Conservation (phyloP, 2,797 vertebrate genomes). For the Hybognathus amarus region DNA sequence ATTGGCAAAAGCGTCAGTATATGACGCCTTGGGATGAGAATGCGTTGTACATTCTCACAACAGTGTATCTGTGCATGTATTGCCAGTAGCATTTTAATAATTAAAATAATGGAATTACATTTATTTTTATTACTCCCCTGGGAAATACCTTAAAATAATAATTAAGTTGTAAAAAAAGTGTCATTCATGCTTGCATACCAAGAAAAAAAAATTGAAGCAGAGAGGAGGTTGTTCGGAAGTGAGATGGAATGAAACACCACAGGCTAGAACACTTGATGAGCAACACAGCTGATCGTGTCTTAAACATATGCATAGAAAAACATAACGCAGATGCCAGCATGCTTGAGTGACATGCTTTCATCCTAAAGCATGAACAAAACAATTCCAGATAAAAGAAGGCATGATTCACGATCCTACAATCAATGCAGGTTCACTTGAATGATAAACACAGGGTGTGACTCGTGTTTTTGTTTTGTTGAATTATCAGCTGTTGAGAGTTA, state of each 20-base stretch:
- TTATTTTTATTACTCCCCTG: not conserved
- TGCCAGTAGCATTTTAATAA: not conserved
- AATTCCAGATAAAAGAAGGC: not conserved
- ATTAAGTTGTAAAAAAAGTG: not conserved
- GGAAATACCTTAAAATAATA: not conserved
- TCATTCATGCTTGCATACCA: not conserved
- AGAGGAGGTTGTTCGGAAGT: not conserved
- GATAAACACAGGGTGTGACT: not conserved
- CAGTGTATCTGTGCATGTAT: not conserved
- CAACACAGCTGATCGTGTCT: not conserved
- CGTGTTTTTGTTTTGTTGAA: not conserved
- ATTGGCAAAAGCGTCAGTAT: too few species aligned
- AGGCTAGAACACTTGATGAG: not conserved
- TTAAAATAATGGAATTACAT: not conserved
- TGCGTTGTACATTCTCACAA: not conserved
- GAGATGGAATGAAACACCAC: not conserved
- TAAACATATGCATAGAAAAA: not conserved
- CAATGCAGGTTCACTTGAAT: not conserved
- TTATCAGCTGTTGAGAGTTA: not conserved
- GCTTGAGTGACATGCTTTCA: not conserved
- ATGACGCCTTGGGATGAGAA: too few species aligned
- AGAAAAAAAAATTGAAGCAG: not conserved
- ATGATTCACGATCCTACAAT: not conserved
- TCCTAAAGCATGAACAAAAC: not conserved
- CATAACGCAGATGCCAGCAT: not conserved